A percentile compares a stretch with the other conserved stretches of the same genome.
These are phyloP conservation scores for Amphiura filiformis DNA, from an alignment of 35 echinoderm and acorn worm genomes.

Conservation along the genomic window DNA sequence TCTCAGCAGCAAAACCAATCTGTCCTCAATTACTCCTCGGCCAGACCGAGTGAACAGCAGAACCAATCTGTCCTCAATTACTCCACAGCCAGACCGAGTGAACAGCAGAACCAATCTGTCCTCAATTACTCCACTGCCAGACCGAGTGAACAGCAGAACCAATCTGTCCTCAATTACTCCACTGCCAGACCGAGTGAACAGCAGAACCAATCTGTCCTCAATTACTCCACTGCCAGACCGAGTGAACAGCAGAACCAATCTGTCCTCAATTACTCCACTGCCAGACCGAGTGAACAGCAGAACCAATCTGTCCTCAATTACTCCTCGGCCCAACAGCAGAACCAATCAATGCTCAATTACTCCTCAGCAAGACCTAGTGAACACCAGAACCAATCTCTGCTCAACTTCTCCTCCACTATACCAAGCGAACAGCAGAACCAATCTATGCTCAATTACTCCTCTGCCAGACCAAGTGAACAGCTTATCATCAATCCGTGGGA, in stretches of 20 bases:
- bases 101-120: background rate
- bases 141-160: background rate
- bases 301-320: background rate
- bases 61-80: conserved; percentile 40
- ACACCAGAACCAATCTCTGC: background rate
- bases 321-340: too few species aligned
- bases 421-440: background rate
- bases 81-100: background rate
- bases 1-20: background rate
- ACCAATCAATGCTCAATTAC: background rate
- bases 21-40: background rate
- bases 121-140: background rate
- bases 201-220: background rate
- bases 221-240: background rate
- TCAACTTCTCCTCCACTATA: background rate
- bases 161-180: too few species aligned
- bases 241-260: conserved; percentile 10
- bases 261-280: too few species aligned
- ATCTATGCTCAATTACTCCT: background rate
- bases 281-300: too few species aligned
- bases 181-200: too few species aligned
- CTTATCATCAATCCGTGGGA: conserved; percentile 46
- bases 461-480: background rate
- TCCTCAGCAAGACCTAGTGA: background rate
- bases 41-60: background rate